These are phyloP conservation scores for Liodrosophila aerea DNA, from an alignment of 2,888 invertebrate species.

Conservation along the genomic window DNA sequence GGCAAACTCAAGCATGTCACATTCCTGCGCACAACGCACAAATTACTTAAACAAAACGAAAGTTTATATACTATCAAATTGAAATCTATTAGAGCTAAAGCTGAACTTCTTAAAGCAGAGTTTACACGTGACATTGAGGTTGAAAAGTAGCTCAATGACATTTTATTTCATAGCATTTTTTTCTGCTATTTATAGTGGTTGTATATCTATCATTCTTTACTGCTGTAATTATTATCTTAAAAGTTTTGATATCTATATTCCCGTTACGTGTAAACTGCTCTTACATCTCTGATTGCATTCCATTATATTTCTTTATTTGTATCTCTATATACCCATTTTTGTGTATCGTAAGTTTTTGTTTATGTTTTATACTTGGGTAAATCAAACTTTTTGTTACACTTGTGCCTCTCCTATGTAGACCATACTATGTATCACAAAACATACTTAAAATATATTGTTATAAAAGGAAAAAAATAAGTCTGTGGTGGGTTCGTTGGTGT, in stretches of 20 bases:
- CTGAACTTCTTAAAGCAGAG: slow-evolving; percentile 4
- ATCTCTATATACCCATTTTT: slow-evolving; percentile 10
- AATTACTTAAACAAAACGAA: slow-evolving; percentile 59
- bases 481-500: slow-evolving; percentile 54
- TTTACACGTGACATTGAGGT: slow-evolving; percentile 18
- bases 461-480: slow-evolving; percentile 5
- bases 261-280: slow-evolving; percentile 31
- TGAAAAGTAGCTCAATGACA: neutral
- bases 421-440: slow-evolving; percentile 43
- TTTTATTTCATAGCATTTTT: neutral
- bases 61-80: slow-evolving; percentile 2
- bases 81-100: slow-evolving; percentile 26
- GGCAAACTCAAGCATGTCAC: slow-evolving; percentile 59
- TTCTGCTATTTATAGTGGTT: neutral
- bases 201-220: too few relatives aligned
- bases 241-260: too few relatives aligned
- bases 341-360: slow-evolving; percentile 16
- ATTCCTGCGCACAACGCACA: slow-evolving; percentile 70
- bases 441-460: slow-evolving; percentile 12
- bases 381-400: slow-evolving; percentile 28
- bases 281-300: slow-evolving; percentile 61
- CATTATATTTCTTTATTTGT: slow-evolving; percentile 25
- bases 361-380: slow-evolving; percentile 24
- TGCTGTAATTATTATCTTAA: too few relatives aligned
- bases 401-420: slow-evolving; percentile 54